These are phyloP conservation scores for Chironomus tepperi DNA, from an alignment of 1,140 invertebrate species.

Conservation along the genomic window DNA sequence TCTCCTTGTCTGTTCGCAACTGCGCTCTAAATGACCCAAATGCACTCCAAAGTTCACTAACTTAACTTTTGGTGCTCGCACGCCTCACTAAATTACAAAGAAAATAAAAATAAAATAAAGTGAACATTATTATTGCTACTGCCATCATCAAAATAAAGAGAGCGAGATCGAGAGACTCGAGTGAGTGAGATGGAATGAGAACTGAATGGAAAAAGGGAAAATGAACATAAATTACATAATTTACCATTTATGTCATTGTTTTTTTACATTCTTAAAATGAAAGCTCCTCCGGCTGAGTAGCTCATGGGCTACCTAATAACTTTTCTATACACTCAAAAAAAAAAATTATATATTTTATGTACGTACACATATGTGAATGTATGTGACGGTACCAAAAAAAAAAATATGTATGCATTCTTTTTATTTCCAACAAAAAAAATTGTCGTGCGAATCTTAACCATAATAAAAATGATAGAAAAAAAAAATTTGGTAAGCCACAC, in stretches of 20 bases:
- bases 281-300: neutral
- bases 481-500: slow-evolving; percentile 3
- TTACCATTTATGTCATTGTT: slow-evolving; percentile 18
- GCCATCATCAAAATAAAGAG: neutral
- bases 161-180: no score
- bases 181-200: neutral
- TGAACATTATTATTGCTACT: neutral
- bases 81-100: neutral
- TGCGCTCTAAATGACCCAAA: no score
- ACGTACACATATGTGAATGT: neutral
- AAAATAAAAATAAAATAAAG: neutral
- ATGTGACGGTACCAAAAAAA: no score
- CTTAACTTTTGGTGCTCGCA: neutral
- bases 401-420: neutral
- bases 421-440: neutral
- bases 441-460: neutral
- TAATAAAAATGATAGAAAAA: slow-evolving; percentile 20
- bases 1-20: no score
- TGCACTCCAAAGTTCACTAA: no score
- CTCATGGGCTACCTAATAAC: neutral
- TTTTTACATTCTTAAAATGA: neutral
- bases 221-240: slow-evolving; percentile 20
- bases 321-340: neutral
- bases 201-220: neutral
- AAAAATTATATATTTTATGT: neutral